Evolutionary conservation across 2,113 vertebrate genomes (phyloP), one percentile per base, ranked within the genome.

Genomic region (Plotosus lineatus): DNA sequence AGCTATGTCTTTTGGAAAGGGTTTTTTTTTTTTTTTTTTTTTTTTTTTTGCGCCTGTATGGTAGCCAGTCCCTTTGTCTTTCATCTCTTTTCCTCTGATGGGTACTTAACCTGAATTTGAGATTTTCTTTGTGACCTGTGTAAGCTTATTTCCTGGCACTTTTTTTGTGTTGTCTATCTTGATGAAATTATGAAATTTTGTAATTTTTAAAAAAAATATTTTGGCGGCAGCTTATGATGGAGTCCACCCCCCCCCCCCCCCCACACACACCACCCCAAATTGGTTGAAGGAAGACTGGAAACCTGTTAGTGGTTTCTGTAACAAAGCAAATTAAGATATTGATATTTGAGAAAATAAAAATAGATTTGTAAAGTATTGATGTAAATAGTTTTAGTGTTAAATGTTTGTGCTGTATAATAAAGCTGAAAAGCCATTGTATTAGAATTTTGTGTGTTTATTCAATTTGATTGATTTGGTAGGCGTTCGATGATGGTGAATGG

Each of bases 1-100:
- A 77, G 87, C 87, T 87, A 80, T 89, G 87, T 80, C 26, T 77
- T 77, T 83, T 84, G 80, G 80, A 90, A 79, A 87, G 88, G 28
- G 6, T 75, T 81, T 81, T 81, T 61, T 48, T 28, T 53, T 33
- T 56, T 82, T 84, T 79, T 77, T 86, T 73, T 86, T 23, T n/a
- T 31, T 46, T 72, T n/a, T n/a, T n/a, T n/a, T n/a, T n/a, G n/a
- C n/a, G n/a, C n/a, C n/a, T n/a, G n/a, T n/a, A n/a, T 48, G 46
- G 6, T 71, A 19, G 71, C 51, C 51, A 23, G 36, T 53, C 78
- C 50, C 19, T 60, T 19, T 14, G 3, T 40, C 26, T 66, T 36
- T 31, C 12, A 38, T 42, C 69, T 38, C 3, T 38, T 19, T 38
- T 28, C 33, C 56, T 46, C 55, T 40, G 48, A 44, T 12, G 36